Base-by-base conservation (phyloP, 2,113 vertebrate species). In the Plotosus lineatus region DNA sequence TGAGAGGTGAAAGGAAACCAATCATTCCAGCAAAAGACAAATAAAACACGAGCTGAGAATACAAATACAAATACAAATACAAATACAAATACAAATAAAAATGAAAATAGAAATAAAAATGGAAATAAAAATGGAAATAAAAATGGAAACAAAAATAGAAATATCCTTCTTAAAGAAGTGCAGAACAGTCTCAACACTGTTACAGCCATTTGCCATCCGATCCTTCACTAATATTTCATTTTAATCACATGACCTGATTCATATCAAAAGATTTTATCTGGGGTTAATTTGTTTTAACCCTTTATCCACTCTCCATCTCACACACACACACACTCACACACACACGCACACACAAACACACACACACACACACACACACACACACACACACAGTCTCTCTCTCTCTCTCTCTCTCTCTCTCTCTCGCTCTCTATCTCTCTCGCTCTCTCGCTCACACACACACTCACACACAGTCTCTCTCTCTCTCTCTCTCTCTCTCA, bases 1-100 rank as follows among this genome's bases (percentile, higher is more conserved):
- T 95, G 89, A 95, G n/a, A 95, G 83, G 83, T 95, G 65, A 94
- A 95, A 94, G 94, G 93, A 95, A 92, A 88, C 84, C 82, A 60
- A 81, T 87, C 75, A 75, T 83, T 71, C 38, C 58, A 56, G 73
- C 15, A 82, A 79, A 74, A 55, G 33, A 14, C 38, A 72, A 42
- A 74, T 40, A 73, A 78, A 69, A 48, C 6, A 6, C 42, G 1
- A 61, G 60, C 21, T 76, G 6, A 61, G 50, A 12, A 56, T n/a
- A n/a, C 17, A 33, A 4, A 33, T n/a, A n/a, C n/a, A n/a, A n/a
- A n/a, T n/a, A n/a, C n/a, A n/a, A n/a, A n/a, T n/a, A n/a, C n/a
- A n/a, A n/a, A n/a, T n/a, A n/a, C n/a, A n/a, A n/a, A n/a, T n/a
- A n/a, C n/a, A n/a, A n/a, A n/a, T n/a, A n/a, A n/a, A n/a, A n/a